Evolutionary conservation across 2,888 invertebrate genomes (phyloP), one percentile per base, ranked within the genome.

Genomic region (Mythimna ferrago): DNA sequence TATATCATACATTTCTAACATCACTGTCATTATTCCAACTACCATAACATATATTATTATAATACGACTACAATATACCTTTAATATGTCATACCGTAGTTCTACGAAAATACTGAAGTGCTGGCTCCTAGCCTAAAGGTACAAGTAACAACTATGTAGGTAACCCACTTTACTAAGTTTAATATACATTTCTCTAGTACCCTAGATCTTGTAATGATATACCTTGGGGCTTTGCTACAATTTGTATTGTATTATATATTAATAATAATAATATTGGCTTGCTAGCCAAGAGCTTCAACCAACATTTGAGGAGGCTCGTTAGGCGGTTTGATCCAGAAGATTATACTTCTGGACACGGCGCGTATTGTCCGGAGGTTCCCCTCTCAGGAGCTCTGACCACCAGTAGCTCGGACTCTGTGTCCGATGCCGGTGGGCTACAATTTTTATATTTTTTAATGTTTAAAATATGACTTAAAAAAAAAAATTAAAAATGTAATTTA

Each of bases 161-260:
- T 69, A 66, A 32, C 57, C 38, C 35, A 69, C 63, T 81, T 73
- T 53, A 44, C 32, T 41, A 19, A 64, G 26, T 64, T 44, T 69
- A 66, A 64, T 74, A 51, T 53, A 75, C 44, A 44, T 66, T 74
- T 69, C 44, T 63, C 51, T 80, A 56, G 73, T 71, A 41, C n/a
- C 58, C 61, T 65, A 64, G 79, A 65, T 64, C 73, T 35, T 41
- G 48, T 64, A 79, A 83, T 83, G 63, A 82, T 57, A 79, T 73
- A 21, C 19, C 60, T 67, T 32, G 11, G 41, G 53, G 64, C n/a
- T 48, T 11, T 19, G 26, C n/a, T 61, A 61, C n/a, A 56, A 21
- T 60, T 66, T 4, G 63, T 32, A 19, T 56, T 48, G 26, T 14
- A 32, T 32, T 32, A 32, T 32, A 35, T 35, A 35, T 35, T 35